Conservation (phyloP, 1,140 invertebrate genomes). For the Drosophila paulistorum region DNA sequence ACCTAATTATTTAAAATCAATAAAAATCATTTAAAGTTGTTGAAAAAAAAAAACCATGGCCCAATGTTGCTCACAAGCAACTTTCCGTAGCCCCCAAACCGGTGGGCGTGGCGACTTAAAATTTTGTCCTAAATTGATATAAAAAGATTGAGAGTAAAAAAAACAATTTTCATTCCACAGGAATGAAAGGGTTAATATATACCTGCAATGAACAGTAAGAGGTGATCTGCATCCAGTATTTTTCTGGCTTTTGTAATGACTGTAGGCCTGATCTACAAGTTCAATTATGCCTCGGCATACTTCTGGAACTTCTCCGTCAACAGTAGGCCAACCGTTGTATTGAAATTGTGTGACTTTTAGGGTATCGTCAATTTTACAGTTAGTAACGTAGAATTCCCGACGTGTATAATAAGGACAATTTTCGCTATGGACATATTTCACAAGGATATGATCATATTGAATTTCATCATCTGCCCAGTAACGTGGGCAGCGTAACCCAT, state of each 20-base stretch:
- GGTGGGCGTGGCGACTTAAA: too few relatives aligned
- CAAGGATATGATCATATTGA: conserved; percentile 91
- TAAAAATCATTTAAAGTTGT: too few relatives aligned
- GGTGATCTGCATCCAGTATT: conserved; percentile 85
- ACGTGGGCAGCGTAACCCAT: conserved; percentile 90
- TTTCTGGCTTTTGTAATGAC: conserved; percentile 83
- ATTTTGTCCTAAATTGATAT: too few relatives aligned
- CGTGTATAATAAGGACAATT: conserved; percentile 94
- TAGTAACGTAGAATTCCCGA: conserved; percentile 91
- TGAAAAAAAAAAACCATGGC: too few relatives aligned
- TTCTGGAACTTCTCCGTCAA: conserved; percentile 93
- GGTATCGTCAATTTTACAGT: conserved; percentile 89
- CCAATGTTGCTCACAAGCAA: too few relatives aligned
- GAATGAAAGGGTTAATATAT: too few relatives aligned
- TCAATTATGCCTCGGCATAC: conserved; percentile 92
- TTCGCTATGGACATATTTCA: conserved; percentile 93
- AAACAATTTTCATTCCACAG: too few relatives aligned
- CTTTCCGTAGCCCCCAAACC: too few relatives aligned
- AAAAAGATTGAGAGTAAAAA: too few relatives aligned
- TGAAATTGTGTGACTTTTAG: conserved; percentile 92
- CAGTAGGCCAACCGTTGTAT: conserved; percentile 94
- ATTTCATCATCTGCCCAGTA: conserved; percentile 96
- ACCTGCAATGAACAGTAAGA: conserved; percentile 92
- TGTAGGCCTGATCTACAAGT: conserved; percentile 88
- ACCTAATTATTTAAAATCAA: too few relatives aligned